Base-by-base conservation (phyloP, 2,888 invertebrate genomes). In the Phragmatobia fuliginosa region DNA sequence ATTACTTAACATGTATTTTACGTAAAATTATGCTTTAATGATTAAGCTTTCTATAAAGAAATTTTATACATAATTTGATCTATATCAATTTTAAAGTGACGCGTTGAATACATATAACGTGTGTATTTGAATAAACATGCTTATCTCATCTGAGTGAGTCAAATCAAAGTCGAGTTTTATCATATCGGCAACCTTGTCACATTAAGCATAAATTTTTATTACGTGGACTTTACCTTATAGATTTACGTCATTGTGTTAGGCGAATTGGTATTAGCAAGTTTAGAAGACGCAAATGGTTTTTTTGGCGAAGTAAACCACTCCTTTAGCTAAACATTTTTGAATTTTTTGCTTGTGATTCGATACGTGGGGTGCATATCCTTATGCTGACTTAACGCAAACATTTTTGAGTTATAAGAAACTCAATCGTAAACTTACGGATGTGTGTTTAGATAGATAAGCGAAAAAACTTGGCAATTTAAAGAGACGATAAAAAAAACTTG, bases 101-200 rank as follows among this genome's bases (percentile, higher is more conserved):
- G n/a, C n/a, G 32, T 64, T 18, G 52, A 33, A 49, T 18, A 41
- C 5, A 41, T 33, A 25, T 64, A 36, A 58, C 18, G 3, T 25
- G 4, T 31, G 21, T 25, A 63, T 52, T 73, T 5, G 45, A 45
- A 21, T 41, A 45, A 58, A 63, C 60, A 52, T 59, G 63, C 67
- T 74, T 77, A 76, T 82, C 81, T 65, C 4, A 80, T 77, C 69
- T 78, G 66, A 76, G 81, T 71, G 74, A 85, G 86, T 88, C 85
- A 85, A 88, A 88, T 88, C 87, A 89, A 88, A 87, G 87, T 89
- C 87, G 83, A 75, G 76, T 69, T 78, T 85, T 89, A 88, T 88
- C 85, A 78, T 74, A 74, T 74, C 72, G 68, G 72, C 73, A 78
- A 83, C 85, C 83, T 85, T 85, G 84, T 77, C 78, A 73, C 67